phyloP scores from a whole-genome alignment of 2,888 invertebrate species.

The Corbicula japonica region DNA sequence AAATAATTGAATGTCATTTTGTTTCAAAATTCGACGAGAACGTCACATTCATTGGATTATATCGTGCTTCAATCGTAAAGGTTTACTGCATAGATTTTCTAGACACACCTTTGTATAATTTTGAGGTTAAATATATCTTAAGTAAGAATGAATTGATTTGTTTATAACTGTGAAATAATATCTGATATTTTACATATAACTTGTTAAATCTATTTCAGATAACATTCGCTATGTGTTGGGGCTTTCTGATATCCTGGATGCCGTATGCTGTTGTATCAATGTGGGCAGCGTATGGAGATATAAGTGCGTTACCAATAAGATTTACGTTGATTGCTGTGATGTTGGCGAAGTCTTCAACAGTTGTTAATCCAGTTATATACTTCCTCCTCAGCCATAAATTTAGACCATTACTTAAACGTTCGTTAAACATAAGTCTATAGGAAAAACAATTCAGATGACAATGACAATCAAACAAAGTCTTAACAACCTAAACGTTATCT shows the following conservation, averaged over 20 bases:
- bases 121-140: too few species aligned
- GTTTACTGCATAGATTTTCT: too few species aligned
- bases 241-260: constrained; percentile 74
- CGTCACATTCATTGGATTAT: too few species aligned
- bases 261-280: constrained; percentile 75
- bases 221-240: constrained; percentile 74
- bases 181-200: too few species aligned
- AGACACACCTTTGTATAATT: too few species aligned
- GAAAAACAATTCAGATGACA: background rate
- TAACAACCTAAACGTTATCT: too few species aligned
- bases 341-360: constrained; percentile 64
- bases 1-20: too few species aligned
- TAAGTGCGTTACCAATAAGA: constrained; percentile 45
- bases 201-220: constrained; percentile 71
- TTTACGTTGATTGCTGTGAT: constrained; percentile 59
- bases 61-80: too few species aligned
- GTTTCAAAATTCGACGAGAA: too few species aligned
- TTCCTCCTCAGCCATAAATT: constrained; percentile 70
- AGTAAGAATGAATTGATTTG: background rate
- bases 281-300: constrained; percentile 70
- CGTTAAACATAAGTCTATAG: constrained; percentile 6
- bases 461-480: too few species aligned
- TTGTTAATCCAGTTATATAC: constrained; percentile 68
- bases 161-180: too few species aligned
- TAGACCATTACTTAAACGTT: constrained; percentile 46